Evolutionary conservation across 2,797 vertebrate genomes (phyloP), one percentile per base, ranked within the genome.

Genomic region (Fundulus diaphanus): DNA sequence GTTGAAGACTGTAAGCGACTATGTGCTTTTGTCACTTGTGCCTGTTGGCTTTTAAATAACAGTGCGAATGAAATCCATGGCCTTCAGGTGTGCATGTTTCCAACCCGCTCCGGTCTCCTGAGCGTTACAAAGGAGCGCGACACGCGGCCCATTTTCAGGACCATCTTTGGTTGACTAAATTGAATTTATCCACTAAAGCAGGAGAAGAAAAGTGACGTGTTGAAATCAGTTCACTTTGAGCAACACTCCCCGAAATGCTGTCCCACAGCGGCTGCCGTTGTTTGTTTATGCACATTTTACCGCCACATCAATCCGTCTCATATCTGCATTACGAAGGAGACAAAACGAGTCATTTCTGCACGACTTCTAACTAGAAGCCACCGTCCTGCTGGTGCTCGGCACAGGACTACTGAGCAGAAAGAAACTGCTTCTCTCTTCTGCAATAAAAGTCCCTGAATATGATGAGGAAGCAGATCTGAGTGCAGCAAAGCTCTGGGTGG

Each of bases 371-470:
- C 72, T 61, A 74, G 54, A 70, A 18, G 56, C 61, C 70, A 82
- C 74, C 70, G 80, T 82, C 75, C 78, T 73, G 79, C 73, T 40
- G 42, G 29, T 57, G 70, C 54, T 77, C 68, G 1, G 68, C 51
- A 5, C 20, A n/a, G 69, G 74, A 87, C 85, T 79, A 80, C 79
- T 77, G 80, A 88, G 54, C 79, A 81, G 80, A 88, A 77, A 84
- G 78, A 87, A 85, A 72, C 76, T 78, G 65, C 79, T 80, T 80
- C 77, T 83, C 48, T 83, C 70, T 51, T n/a, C 7, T 76, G 82
- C 76, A 81, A 85, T 84, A 88, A 87, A 90, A 85, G 70, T 82
- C 74, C 86, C 76, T 81, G 81, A 59, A 85, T 83, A 88, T 83
- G 88, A 88, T 87, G 82, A 86, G 81, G 42, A 79, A 69, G 22